Base-by-base conservation (phyloP, 2,113 vertebrate species). In the Morone saxatilis region DNA sequence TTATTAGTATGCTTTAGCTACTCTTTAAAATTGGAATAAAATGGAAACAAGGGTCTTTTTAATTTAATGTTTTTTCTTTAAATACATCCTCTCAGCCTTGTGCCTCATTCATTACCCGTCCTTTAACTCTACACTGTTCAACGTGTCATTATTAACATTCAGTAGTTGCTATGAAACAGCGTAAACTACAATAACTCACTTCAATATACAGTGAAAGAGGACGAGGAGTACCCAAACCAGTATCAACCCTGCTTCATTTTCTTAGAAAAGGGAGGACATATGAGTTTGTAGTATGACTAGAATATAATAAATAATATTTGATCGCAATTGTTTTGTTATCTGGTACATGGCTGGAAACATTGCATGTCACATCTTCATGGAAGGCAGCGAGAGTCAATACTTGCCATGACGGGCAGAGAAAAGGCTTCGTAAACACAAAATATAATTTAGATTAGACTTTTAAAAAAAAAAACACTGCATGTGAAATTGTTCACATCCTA, bases 231-330 rank as follows among this genome's bases (percentile, higher is more conserved):
- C 69, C 84, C 72, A 78, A 80, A 65, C 51, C 61, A 60, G 76
- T 84, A 56, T 82, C 61, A 84, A 80, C 86, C 88, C 67, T 25
- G 68, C 74, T 76, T 83, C 25, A 14, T 71, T 76, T 73, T 68
- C 60, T 80, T 60, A 76, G 82, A 79, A 88, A 73, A 84, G 56
- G 68, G 85, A 70, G 3, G 54, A 88, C 73, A 75, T 72, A 88
- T 25, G 43, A 85, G 70, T 86, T 80, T 78, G 51, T 87, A 86
- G 80, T 80, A 80, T 51, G 54, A 82, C 90, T 85, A 89, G 83
- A 87, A 86, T 89, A 87, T 69, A 94, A 94, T 95, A 93, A 94
- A 93, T 92, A 85, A 80, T 71, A 89, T 88, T 88, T 77, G 72
- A 89, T 90, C 84, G 89, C 63, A 83, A 82, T 4, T 78, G 65